These are phyloP conservation scores for Panagrolaimus sp. DNA, from an alignment of 1,140 invertebrate genomes.

Conservation along the genomic window DNA sequence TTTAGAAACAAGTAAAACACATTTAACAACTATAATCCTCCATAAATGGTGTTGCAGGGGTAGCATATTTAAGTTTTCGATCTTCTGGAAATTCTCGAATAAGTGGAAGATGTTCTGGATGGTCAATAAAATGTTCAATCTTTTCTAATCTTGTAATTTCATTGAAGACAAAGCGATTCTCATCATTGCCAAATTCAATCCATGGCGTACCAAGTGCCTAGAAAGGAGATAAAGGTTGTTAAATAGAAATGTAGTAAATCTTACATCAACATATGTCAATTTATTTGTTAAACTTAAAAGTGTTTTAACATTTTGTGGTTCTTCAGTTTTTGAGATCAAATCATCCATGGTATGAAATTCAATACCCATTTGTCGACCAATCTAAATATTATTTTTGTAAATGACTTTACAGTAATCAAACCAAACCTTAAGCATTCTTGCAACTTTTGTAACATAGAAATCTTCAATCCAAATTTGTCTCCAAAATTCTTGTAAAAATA, in stretches of 20 bases:
- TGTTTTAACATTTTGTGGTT: not conserved
- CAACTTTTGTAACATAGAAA: constrained; percentile 3
- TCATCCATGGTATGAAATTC: constrained; percentile 7
- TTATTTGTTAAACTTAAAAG: not conserved
- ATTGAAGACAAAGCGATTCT: constrained; percentile 1
- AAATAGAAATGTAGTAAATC: not conserved
- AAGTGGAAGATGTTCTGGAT: not conserved
- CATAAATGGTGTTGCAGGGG: not conserved
- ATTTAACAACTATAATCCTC: constrained; percentile 13
- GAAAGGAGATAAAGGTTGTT: not conserved
- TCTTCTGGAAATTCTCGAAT: not conserved
- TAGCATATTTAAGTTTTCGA: not conserved
- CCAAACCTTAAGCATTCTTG: constrained; percentile 11
- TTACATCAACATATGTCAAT: not conserved
- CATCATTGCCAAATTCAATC: not conserved
- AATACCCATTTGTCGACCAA: not conserved
- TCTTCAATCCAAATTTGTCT: not conserved
- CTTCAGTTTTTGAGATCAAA: not conserved
- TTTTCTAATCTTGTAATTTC: constrained; percentile 3
- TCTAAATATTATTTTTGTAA: not conserved
- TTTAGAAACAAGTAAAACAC: not conserved
- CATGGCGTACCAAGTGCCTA: constrained; percentile 4
- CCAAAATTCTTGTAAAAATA: constrained; percentile 5
- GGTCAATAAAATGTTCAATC: not conserved
- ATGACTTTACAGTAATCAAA: not conserved